Base-by-base conservation (phyloP, 30 jellyfish, hydroid and myxozoan genomes). In the Hydractinia symbiolongicarpus region DNA sequence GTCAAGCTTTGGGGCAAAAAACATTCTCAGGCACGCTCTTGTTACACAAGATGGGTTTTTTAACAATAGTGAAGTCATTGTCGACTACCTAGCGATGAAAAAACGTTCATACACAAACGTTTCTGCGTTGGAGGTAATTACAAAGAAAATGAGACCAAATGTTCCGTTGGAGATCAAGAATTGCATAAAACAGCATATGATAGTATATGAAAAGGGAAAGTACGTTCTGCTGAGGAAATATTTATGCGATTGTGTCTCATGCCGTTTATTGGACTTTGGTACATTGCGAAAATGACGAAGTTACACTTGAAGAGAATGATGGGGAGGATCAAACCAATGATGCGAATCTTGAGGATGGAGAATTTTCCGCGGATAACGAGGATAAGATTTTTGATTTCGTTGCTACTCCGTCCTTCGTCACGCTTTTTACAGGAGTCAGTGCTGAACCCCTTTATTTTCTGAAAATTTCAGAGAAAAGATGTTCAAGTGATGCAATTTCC, bases 1-100 rank as follows among this genome's bases (percentile, higher is more conserved):
- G n/a, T n/a, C n/a, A n/a, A n/a, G n/a, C n/a, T n/a, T n/a, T n/a
- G n/a, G n/a, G n/a, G n/a, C n/a, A n/a, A n/a, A n/a, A n/a, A n/a
- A n/a, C n/a, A n/a, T n/a, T n/a, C n/a, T n/a, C n/a, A n/a, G n/a
- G n/a, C n/a, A n/a, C n/a, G n/a, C n/a, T n/a, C n/a, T n/a, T n/a
- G n/a, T n/a, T n/a, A n/a, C n/a, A n/a, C n/a, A n/a, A n/a, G n/a
- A n/a, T n/a, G n/a, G n/a, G n/a, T n/a, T n/a, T n/a, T n/a, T n/a
- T n/a, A n/a, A n/a, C n/a, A 50, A 62, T 5, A 62, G 73, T 62
- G 9, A 5, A 62, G 73, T 5, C 9, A 62, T 62, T 62, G 73
- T 62, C 73, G 9, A 62, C 73, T 62, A 62, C 73, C 73, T 62
- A 5, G 73, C 73, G 9, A 5, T 5, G 73, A 62, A 62, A 50